These are phyloP conservation scores for Erinaceus europaeus DNA, from an alignment of 2,113 vertebrate species.

Conservation along the genomic window DNA sequence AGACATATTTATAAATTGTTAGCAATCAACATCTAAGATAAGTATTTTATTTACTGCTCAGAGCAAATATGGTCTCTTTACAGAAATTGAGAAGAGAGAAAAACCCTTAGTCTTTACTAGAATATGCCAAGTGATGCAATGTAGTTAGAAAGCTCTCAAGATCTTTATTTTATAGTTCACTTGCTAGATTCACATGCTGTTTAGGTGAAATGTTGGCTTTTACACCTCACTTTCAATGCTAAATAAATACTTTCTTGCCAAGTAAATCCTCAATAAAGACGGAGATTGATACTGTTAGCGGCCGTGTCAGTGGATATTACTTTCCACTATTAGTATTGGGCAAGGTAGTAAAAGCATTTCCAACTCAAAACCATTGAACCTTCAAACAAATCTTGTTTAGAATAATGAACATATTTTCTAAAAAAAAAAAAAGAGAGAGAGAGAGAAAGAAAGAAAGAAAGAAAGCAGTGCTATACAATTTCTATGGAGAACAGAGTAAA, in stretches of 20 bases:
- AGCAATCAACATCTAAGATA: slow-evolving; percentile 3
- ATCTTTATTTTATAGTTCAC: neutral
- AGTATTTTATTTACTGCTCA: neutral
- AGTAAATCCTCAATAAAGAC: neutral
- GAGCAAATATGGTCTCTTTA: neutral
- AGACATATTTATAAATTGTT: neutral
- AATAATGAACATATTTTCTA: neutral
- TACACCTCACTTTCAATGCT: neutral
- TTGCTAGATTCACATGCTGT: neutral
- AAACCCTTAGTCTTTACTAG: neutral
- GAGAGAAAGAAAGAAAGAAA: too few species aligned
- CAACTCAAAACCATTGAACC: neutral
- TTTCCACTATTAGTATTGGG: neutral
- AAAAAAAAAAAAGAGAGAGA: too few species aligned
- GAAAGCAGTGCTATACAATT: too few species aligned
- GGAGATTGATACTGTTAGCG: neutral
- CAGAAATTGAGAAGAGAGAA: neutral
- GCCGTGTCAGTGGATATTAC: neutral
- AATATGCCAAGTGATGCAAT: neutral
- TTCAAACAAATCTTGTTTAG: slow-evolving; percentile 1
- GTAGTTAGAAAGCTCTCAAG: neutral
- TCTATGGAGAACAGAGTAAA: too few species aligned
- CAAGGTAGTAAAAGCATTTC: neutral
- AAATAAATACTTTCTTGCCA: neutral
- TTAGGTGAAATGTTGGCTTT: neutral